A percentile compares a stretch with the other conserved stretches of the same genome.
Conservation (phyloP, 2,888 invertebrate genomes). For the Mesorhabditis spiculigera region DNA sequence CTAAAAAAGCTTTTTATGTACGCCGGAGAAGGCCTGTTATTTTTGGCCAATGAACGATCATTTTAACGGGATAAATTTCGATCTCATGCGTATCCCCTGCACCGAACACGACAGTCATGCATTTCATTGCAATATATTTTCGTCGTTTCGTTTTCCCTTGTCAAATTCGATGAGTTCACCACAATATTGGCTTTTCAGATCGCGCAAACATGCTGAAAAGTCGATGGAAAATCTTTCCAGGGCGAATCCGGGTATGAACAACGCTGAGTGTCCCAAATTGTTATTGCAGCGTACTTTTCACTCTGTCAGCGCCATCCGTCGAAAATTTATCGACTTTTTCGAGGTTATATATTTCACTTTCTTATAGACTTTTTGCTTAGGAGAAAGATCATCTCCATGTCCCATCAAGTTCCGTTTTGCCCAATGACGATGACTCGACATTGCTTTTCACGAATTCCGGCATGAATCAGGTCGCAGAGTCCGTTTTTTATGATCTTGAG, state of each 20-base stretch:
- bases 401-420: slow-evolving; percentile 95
- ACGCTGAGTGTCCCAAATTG: not conserved
- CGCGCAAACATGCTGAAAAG: not conserved
- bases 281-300: not conserved
- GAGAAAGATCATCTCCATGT: slow-evolving; percentile 78
- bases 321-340: slow-evolving; percentile 3
- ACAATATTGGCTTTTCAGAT: no score
- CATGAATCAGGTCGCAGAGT: slow-evolving; percentile 83
- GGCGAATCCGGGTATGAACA: not conserved
- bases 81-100: no score
- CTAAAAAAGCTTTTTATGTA: slow-evolving; percentile 19
- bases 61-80: slow-evolving; percentile 14
- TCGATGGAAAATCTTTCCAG: not conserved
- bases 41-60: slow-evolving; percentile 27
- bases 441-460: slow-evolving; percentile 95
- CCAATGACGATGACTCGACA: slow-evolving; percentile 88
- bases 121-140: no score
- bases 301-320: not conserved
- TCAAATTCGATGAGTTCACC: no score
- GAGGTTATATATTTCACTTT: not conserved
- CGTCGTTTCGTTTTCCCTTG: no score
- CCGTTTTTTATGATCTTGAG: slow-evolving; percentile 43
- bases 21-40: slow-evolving; percentile 22
- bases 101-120: no score
- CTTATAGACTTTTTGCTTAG: slow-evolving; percentile 17